phyloP scores from a whole-genome alignment of 2,797 vertebrate genomes.

The Amblyopsis hoosieri region DNA sequence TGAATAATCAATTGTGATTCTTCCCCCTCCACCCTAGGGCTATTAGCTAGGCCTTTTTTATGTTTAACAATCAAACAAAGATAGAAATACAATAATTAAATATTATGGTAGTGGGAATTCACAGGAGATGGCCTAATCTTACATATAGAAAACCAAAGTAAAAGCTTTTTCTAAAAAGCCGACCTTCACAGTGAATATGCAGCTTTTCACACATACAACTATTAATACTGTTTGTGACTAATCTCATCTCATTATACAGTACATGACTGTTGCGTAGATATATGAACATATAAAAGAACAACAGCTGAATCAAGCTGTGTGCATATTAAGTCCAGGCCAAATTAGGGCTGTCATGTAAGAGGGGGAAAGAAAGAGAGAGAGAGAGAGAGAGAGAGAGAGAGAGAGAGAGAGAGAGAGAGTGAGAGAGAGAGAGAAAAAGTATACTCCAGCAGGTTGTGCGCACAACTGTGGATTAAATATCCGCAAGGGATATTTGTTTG shows the following conservation, averaged over 20 bases:
- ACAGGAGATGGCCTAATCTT: background rate
- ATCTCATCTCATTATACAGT: background rate
- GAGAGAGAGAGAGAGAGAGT: background rate
- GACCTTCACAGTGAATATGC: background rate
- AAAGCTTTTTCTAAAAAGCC: background rate
- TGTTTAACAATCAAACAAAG: background rate
- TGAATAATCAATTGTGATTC: conserved; percentile 3
- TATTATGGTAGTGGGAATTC: background rate
- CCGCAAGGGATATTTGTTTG: background rate
- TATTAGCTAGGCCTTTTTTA: background rate
- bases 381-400: conserved; percentile 8
- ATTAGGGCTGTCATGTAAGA: background rate
- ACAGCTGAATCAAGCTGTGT: background rate
- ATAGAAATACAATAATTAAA: background rate
- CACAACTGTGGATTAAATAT: background rate
- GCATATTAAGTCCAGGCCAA: background rate
- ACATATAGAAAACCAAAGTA: background rate
- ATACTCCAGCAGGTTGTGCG: too few species aligned
- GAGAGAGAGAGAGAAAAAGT: background rate
- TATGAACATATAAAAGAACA: background rate
- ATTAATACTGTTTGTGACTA: too few species aligned
- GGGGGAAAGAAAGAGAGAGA: background rate
- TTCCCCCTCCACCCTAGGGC: background rate
- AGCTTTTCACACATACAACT: background rate
- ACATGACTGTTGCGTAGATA: background rate